Percentiles rank a stretch among this genome's conserved stretches.
These are phyloP conservation scores for Holothuria leucospilota DNA, from an alignment of 53 echinoderm and acorn worm genomes.

Conservation along the genomic window DNA sequence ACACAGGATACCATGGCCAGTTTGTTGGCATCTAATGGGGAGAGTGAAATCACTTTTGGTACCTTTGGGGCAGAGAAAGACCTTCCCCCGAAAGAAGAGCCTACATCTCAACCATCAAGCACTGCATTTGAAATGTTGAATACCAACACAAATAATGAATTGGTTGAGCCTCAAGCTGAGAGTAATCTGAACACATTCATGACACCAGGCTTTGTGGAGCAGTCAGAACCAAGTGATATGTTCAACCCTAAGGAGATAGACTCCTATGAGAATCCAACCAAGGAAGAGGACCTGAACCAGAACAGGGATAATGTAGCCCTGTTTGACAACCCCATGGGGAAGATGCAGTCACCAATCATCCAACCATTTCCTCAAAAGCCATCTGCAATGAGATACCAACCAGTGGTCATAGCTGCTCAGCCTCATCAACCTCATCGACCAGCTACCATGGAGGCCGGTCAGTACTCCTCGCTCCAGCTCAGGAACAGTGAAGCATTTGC, in stretches of 20 bases:
- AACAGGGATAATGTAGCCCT: background rate
- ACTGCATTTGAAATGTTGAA: conserved; percentile 18
- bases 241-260: conserved; percentile 40
- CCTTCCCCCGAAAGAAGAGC: background rate
- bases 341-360: background rate
- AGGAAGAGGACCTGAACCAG: conserved; percentile 17
- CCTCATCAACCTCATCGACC: background rate
- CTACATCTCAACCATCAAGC: background rate
- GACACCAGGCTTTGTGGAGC: background rate
- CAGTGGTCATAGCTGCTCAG: conserved; percentile 51
- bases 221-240: conserved; percentile 9
- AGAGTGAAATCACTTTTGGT: conserved; percentile 72
- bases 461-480: conserved; percentile 48
- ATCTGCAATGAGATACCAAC: conserved; percentile 46
- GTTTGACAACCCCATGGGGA: background rate
- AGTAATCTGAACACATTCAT: conserved; percentile 16
- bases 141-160: conserved; percentile 30
- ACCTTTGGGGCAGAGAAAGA: conserved; percentile 61
- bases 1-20: conserved; percentile 40
- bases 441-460: background rate
- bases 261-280: background rate
- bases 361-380: conserved; percentile 50
- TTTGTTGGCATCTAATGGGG: conserved; percentile 46
- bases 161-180: conserved; percentile 13
- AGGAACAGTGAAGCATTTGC: conserved; percentile 39